A percentile compares a stretch with the other conserved stretches of the same genome.
Evolutionary conservation across 2,113 vertebrate genomes (phyloP).

Genomic region (Halcyon malimbica): DNA sequence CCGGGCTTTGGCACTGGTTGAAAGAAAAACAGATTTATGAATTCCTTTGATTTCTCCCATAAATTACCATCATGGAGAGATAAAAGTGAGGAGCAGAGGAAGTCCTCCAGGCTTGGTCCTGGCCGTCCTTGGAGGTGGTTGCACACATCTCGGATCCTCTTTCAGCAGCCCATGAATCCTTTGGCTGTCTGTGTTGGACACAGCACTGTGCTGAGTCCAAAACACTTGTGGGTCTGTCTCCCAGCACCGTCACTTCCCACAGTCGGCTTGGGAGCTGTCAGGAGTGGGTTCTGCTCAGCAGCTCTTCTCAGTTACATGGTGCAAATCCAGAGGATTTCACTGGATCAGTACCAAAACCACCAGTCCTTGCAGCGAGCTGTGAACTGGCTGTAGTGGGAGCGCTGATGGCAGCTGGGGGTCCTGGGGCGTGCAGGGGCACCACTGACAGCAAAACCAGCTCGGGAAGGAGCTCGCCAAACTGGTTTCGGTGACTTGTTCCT

Average conservation of each 20-base stretch:
- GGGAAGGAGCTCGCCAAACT: background rate
- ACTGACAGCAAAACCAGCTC: background rate
- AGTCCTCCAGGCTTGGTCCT: background rate
- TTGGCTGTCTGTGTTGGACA: background rate
- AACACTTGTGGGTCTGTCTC: slow-evolving; percentile 16
- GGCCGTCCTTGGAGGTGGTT: background rate
- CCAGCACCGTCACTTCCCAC: background rate
- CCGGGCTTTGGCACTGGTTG: background rate
- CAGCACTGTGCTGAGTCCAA: background rate
- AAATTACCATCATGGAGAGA: background rate
- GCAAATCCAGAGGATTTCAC: slow-evolving; percentile 43
- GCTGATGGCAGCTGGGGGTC: background rate
- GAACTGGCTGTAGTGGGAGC: background rate
- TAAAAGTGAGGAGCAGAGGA: background rate
- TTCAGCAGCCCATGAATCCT: background rate
- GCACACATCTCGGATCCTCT: background rate
- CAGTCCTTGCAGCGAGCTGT: background rate
- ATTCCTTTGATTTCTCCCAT: background rate
- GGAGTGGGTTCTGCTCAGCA: background rate
- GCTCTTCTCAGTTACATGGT: background rate
- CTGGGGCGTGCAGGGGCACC: rapidly evolving
- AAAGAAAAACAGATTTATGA: background rate
- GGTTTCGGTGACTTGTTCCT: background rate
- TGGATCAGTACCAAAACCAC: background rate
- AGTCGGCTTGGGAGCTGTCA: slow-evolving; percentile 5